These are phyloP conservation scores for Spilarctia lutea DNA, from an alignment of 2,888 invertebrate species.

Conservation along the genomic window DNA sequence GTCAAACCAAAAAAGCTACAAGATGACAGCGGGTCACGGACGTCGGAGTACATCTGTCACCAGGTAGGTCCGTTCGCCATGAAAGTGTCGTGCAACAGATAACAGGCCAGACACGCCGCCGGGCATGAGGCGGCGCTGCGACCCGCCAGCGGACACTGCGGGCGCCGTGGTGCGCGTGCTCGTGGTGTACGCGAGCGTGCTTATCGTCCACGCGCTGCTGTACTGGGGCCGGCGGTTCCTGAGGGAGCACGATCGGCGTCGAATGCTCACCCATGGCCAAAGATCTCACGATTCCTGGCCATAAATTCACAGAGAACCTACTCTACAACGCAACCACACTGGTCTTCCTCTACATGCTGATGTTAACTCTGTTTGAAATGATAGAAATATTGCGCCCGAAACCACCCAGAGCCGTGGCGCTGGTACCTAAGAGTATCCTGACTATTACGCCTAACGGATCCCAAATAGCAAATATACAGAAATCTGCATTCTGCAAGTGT, in stretches of 20 bases:
- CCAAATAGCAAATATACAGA: not conserved
- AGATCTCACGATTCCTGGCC: slow-evolving; percentile 49
- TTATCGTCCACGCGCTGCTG: slow-evolving; percentile 66
- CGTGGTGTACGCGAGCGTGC: slow-evolving; percentile 63
- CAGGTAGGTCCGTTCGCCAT: not conserved
- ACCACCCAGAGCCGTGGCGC: not conserved
- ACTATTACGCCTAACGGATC: not conserved
- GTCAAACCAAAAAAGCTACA: not conserved
- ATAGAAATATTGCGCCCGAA: slow-evolving; percentile 62
- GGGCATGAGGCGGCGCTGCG: slow-evolving; percentile 7
- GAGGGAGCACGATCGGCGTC: slow-evolving; percentile 37
- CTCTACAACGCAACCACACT: slow-evolving; percentile 58
- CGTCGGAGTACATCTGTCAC: not conserved
- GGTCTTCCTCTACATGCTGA: slow-evolving; percentile 61
- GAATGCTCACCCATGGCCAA: slow-evolving; percentile 28
- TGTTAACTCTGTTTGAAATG: slow-evolving; percentile 65
- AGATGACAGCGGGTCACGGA: not conserved
- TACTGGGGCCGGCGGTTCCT: slow-evolving; percentile 65
- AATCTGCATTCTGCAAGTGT: not conserved
- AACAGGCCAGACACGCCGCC: not conserved
- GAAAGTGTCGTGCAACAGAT: not conserved
- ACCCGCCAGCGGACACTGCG: not conserved
- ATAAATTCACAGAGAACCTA: slow-evolving; percentile 47
- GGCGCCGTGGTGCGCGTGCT: slow-evolving; percentile 57
- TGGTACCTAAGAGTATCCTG: not conserved